Conservation (phyloP, 2,113 vertebrate species). For the Calonectris borealis region DNA sequence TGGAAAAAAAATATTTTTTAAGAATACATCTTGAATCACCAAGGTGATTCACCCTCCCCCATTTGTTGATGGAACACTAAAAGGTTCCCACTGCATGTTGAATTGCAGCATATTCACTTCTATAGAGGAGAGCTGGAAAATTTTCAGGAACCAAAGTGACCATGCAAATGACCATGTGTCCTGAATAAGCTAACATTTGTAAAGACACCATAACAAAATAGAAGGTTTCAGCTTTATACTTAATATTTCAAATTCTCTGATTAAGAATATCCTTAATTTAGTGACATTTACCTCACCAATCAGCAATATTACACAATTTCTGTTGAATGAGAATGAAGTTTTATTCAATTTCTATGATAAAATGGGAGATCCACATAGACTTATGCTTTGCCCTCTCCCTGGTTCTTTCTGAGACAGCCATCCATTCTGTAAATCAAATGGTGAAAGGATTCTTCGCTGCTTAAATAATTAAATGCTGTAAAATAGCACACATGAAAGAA, state of each 20-base stretch:
- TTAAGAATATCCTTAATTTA: neutral
- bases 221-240: neutral
- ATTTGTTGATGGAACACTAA: neutral
- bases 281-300: neutral
- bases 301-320: neutral
- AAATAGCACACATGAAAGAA: neutral
- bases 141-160: neutral
- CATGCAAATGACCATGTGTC: accelerated
- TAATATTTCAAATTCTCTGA: neutral
- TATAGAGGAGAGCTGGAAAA: neutral
- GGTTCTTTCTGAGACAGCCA: neutral
- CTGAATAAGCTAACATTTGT: neutral
- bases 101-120: neutral
- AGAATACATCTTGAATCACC: neutral
- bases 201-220: neutral
- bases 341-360: neutral
- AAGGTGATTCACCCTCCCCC: neutral
- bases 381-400: accelerated
- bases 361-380: neutral
- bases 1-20: neutral
- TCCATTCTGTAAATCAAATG: neutral
- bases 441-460: neutral
- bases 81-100: neutral
- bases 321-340: neutral
- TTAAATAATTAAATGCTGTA: neutral